Percentiles rank a stretch among this genome's conserved stretches.
These are phyloP conservation scores for Dipodomys ordii DNA, from an alignment of 2,113 vertebrate genomes.

Conservation along the genomic window DNA sequence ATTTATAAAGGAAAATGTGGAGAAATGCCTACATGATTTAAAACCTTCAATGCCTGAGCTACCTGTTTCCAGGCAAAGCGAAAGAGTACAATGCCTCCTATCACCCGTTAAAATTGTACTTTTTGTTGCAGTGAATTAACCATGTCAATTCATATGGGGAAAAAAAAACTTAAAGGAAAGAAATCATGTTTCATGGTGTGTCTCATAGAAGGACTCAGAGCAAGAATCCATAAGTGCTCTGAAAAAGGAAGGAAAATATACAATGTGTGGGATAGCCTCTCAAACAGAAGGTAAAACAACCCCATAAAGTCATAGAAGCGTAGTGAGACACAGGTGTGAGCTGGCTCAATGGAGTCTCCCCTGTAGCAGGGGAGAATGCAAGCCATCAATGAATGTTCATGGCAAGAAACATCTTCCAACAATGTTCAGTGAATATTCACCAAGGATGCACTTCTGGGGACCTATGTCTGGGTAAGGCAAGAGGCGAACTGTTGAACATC, in stretches of 20 bases:
- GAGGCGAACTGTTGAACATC: background rate
- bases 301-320: background rate
- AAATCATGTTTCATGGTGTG: background rate
- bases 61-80: background rate
- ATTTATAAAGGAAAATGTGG: conserved; percentile 30
- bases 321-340: background rate
- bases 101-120: background rate
- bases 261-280: background rate
- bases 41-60: background rate
- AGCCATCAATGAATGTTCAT: background rate
- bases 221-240: background rate
- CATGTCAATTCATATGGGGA: background rate
- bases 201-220: background rate
- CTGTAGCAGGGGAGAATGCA: no score
- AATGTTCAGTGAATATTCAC: background rate
- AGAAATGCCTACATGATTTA: background rate
- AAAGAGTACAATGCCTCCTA: conserved; percentile 6
- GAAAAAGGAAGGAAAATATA: background rate
- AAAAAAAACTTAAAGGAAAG: background rate
- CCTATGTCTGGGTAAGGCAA: background rate
- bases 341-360: background rate
- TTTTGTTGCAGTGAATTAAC: background rate
- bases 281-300: background rate
- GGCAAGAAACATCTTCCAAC: background rate
- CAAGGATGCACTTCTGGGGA: background rate